Evolutionary conservation across 2,113 vertebrate species (phyloP), one percentile per base, ranked within the genome.

Genomic region (Petroica traversi): DNA sequence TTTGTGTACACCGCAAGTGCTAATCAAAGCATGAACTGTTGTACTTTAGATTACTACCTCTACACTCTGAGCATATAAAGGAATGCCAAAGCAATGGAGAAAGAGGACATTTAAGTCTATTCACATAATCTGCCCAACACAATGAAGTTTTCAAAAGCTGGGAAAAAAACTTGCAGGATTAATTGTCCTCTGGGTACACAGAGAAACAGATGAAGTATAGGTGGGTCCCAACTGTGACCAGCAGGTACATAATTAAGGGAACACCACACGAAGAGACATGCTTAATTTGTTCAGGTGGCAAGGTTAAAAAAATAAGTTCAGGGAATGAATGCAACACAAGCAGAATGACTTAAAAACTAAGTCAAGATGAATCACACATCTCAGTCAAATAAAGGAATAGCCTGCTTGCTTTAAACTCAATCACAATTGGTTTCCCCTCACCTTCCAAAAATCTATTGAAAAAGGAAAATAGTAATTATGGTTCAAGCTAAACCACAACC

Each of bases 241-340:
- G 68, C 72, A 78, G 59, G 51, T 81, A 67, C 8, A 7, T 67
- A 92, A 86, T 77, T 55, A 84, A 94, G 26, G 52, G 29, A 88
- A 86, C 40, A 43, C 26, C 24, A 38, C 36, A 63, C 0, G 17
- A 45, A 2, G 3, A 48, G 46, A 71, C 0, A 1, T 9, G 0
- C 11, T 72, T 78, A 48, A 91, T 94, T 92, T 59, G 23, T 63
- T 93, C 61, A 89, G 34, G 66, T 69, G 74, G 41, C 45, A 85
- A 82, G 41, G 23, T 82, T 82, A 81, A 66, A 73, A 72, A 91
- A 91, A 81, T n/a, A 85, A 72, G 22, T 51, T 74, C 29, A 74
- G 28, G 11, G 29, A 64, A 78, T 1, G 0, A 82, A 91, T 3
- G 14, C 3, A 2, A 36, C 73, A 82, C 14, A 57, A 87, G 66